These are phyloP conservation scores for Varanus komodoensis DNA, from an alignment of 2,113 vertebrate species.

Conservation along the genomic window DNA sequence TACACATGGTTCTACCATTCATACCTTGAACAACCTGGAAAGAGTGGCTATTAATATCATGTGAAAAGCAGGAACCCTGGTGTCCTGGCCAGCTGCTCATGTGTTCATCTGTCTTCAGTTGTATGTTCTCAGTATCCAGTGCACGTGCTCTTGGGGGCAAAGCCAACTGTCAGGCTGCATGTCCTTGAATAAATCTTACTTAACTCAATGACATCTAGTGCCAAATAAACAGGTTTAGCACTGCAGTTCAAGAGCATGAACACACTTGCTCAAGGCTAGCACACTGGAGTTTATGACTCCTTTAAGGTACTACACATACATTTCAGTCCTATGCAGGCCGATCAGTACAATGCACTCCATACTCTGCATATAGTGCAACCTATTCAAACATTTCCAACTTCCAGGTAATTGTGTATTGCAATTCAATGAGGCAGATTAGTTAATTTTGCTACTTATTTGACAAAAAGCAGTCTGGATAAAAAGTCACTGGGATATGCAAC, in stretches of 20 bases:
- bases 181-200: background rate
- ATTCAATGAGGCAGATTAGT: background rate
- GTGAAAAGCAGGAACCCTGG: background rate
- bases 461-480: background rate
- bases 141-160: too few species aligned
- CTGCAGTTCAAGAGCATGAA: background rate
- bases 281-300: background rate
- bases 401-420: background rate
- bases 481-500: too few species aligned
- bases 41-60: background rate
- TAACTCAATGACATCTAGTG: background rate
- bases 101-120: too few species aligned
- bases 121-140: background rate
- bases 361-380: too few species aligned
- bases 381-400: too few species aligned
- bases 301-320: too few species aligned
- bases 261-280: background rate
- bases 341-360: too few species aligned
- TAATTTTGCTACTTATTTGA: background rate
- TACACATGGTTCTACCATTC: too few species aligned
- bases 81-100: background rate
- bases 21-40: too few species aligned
- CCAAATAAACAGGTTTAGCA: background rate
- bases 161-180: background rate
- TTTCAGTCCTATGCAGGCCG: too few species aligned